Percentiles rank a stretch among this genome's conserved stretches.
Conservation (phyloP, 1,140 invertebrate genomes). For the Calosoma granatense region DNA sequence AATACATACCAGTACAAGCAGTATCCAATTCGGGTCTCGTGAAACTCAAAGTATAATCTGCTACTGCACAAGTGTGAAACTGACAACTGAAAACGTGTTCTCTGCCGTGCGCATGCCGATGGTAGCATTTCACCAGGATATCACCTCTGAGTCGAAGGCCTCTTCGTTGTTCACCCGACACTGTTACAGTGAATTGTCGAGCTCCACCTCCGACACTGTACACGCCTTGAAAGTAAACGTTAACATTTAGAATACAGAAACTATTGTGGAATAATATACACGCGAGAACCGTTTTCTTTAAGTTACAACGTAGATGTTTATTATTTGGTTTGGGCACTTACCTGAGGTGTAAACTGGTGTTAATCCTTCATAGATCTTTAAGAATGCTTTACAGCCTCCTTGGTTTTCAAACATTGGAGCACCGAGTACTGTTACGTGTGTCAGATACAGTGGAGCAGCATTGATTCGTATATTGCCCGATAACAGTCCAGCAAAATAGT, state of each 20-base stretch:
- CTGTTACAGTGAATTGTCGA: slow-evolving; percentile 57
- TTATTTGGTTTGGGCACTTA: slow-evolving; percentile 21
- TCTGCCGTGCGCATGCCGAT: slow-evolving; percentile 45
- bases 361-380: slow-evolving; percentile 76
- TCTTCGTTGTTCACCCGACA: slow-evolving; percentile 46
- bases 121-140: slow-evolving; percentile 83
- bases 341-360: slow-evolving; percentile 78
- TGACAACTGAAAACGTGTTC: slow-evolving; percentile 69
- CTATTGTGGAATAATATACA: not conserved
- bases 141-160: slow-evolving; percentile 74
- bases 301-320: not conserved
- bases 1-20: slow-evolving; percentile 58
- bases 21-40: slow-evolving; percentile 77
- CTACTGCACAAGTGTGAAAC: slow-evolving; percentile 88
- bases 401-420: slow-evolving; percentile 63
- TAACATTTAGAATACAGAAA: no score
- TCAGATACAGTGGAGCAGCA: slow-evolving; percentile 72
- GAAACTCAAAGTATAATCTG: slow-evolving; percentile 72
- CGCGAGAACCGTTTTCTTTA: not conserved
- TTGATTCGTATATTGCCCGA: slow-evolving; percentile 81
- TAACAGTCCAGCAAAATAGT: slow-evolving; percentile 82
- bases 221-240: slow-evolving; percentile 39
- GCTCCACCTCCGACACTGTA: slow-evolving; percentile 56
- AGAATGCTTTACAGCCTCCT: slow-evolving; percentile 68
- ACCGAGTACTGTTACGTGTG: slow-evolving; percentile 75